Percentiles rank a stretch among this genome's conserved stretches.
Evolutionary conservation across 2,888 invertebrate species (phyloP).

Genomic region (Leucophenga maculata): DNA sequence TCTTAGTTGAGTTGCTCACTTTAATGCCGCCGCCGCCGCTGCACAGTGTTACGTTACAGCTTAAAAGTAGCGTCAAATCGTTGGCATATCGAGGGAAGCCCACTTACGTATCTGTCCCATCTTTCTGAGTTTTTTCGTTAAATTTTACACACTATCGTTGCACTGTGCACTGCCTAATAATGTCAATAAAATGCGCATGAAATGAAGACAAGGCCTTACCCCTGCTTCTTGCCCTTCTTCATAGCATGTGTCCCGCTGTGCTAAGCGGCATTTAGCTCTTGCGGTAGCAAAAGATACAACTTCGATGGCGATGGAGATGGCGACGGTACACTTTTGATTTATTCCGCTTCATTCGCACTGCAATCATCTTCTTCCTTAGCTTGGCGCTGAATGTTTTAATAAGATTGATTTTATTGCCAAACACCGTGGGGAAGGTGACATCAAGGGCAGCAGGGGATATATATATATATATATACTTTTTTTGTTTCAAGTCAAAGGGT

Average conservation of each 20-base stretch:
- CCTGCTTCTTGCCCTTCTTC: not conserved
- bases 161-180: slow-evolving; percentile 51
- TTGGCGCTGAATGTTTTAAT: slow-evolving; percentile 64
- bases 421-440: slow-evolving; percentile 27
- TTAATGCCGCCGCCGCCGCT: not conserved
- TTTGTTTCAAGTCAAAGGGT: slow-evolving; percentile 66
- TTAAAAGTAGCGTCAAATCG: no score
- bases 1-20: slow-evolving; percentile 19
- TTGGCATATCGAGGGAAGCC: no score
- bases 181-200: slow-evolving; percentile 55
- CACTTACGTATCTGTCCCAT: no score
- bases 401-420: slow-evolving; percentile 69
- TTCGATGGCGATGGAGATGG: slow-evolving; percentile 32
- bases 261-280: slow-evolving; percentile 54
- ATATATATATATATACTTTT: no score
- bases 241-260: slow-evolving; percentile 56
- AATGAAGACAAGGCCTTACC: slow-evolving; percentile 3
- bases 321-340: slow-evolving; percentile 60
- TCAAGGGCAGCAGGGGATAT: slow-evolving; percentile 4
- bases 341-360: slow-evolving; percentile 36
- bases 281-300: slow-evolving; percentile 15
- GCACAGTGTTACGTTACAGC: no score
- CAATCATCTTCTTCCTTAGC: slow-evolving; percentile 45
- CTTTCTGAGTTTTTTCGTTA: no score
- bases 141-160: no score